phyloP scores from a whole-genome alignment of 2,888 invertebrate genomes.

The Chrysolina haemoptera region DNA sequence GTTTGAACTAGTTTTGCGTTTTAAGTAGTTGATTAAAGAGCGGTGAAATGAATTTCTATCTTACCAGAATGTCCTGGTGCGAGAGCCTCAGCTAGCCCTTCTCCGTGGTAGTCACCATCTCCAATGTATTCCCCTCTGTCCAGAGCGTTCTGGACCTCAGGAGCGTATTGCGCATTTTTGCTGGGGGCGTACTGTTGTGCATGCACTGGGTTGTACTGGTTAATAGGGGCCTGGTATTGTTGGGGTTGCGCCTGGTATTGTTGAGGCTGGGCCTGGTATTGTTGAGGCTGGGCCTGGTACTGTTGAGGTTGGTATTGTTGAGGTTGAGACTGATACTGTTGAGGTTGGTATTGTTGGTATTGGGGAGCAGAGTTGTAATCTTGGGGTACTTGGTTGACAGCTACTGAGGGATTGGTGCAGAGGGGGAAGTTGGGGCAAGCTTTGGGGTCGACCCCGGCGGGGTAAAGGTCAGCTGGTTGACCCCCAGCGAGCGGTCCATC shows the following conservation, averaged over 20 bases:
- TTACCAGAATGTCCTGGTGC: slow-evolving; percentile 60
- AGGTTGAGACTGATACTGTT: slow-evolving; percentile 41
- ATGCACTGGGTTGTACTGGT: slow-evolving; percentile 56
- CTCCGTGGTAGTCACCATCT: slow-evolving; percentile 64
- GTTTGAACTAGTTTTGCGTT: no score
- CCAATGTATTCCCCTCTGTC: slow-evolving; percentile 63
- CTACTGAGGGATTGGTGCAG: slow-evolving; percentile 62
- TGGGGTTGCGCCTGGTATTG: slow-evolving; percentile 46
- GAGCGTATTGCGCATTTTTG: slow-evolving; percentile 52
- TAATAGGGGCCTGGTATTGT: slow-evolving; percentile 51
- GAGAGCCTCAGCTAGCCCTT: slow-evolving; percentile 63
- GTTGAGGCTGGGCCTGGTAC: slow-evolving; percentile 50
- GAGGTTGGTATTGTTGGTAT: slow-evolving; percentile 43
- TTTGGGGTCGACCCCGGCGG: slow-evolving; percentile 62
- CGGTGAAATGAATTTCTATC: slow-evolving; percentile 8
- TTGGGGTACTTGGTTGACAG: slow-evolving; percentile 52
- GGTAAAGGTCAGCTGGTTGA: slow-evolving; percentile 60
- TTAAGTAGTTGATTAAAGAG: not conserved
- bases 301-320: slow-evolving; percentile 49
- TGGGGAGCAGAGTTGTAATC: slow-evolving; percentile 30
- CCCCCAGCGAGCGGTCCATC: slow-evolving; percentile 63
- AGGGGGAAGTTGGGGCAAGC: slow-evolving; percentile 64
- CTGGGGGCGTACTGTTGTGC: slow-evolving; percentile 56
- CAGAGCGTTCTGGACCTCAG: slow-evolving; percentile 60
- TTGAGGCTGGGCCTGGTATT: slow-evolving; percentile 45